Evolutionary conservation across 2,113 vertebrate genomes (phyloP), one percentile per base, ranked within the genome.

Genomic region (Eidolon helvum): DNA sequence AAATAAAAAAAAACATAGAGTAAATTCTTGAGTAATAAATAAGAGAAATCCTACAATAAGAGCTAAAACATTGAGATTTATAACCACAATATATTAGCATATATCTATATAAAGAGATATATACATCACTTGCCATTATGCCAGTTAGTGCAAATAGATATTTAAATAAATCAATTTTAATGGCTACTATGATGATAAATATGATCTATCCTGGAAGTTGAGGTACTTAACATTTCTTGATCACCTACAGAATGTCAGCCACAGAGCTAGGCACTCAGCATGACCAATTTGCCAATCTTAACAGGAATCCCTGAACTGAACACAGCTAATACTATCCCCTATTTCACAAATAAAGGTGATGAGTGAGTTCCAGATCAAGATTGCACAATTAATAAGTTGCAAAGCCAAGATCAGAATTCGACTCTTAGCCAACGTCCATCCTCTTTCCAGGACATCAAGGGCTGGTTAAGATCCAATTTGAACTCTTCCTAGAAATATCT

Each of bases 141-240:
- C 7, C 68, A 87, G 28, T 68, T 83, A 78, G n/a, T n/a, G 3
- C 11, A 89, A 95, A 71, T 61, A 96, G 4, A 2, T 63, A 80
- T 65, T 94, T 48, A 89, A 96, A 79, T 69, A 69, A 75, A 89
- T 28, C 10, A 19, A 68, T 45, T 89, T 87, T 40, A 95, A 66
- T 87, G 87, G 30, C 35, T 83, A 14, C 7, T 55, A 8, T 26
- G 21, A 48, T 59, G 43, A 84, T 90, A 66, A 90, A 30, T 85
- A 14, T 22, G 45, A 61, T 63, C 15, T 24, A 74, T 66, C 15
- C 43, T 63, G 33, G 59, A 72, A 93, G 33, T 3, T 69, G 35
- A 78, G 10, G 15, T 55, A 66, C 24, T 87, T 92, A 40, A 2
- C 55, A 69, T 91, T 66, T 82, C 57, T 79, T 72, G n/a, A 71